Conservation (phyloP, 2,797 vertebrate genomes). For the Sylvilagus floridanus region DNA sequence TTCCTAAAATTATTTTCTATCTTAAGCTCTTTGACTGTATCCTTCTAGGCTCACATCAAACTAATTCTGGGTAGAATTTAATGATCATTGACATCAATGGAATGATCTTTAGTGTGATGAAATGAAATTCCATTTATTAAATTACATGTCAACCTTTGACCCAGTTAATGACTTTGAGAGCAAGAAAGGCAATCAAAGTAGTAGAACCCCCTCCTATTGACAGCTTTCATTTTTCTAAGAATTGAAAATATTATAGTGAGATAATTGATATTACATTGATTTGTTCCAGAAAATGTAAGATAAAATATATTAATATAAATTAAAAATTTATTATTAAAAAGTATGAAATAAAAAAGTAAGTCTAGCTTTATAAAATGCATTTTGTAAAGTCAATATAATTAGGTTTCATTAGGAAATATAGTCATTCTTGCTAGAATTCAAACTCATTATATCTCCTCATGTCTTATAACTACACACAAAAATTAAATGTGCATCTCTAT, state of each 20-base stretch:
- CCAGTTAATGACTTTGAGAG: constrained; percentile 57
- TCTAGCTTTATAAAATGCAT: background rate
- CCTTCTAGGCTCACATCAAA: constrained; percentile 59
- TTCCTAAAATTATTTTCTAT: constrained; percentile 38
- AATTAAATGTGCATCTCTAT: background rate
- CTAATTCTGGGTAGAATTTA: constrained; percentile 53
- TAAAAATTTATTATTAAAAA: constrained; percentile 1
- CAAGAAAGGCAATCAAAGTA: background rate
- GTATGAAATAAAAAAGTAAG: background rate
- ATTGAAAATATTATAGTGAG: background rate
- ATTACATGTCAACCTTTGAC: constrained; percentile 63
- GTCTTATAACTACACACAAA: background rate
- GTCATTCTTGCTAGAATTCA: background rate
- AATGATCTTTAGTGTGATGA: constrained; percentile 5
- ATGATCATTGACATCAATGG: constrained; percentile 51
- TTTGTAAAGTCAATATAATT: constrained; percentile 4
- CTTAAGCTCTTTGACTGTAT: background rate
- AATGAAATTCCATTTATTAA: constrained; percentile 63
- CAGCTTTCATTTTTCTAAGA: background rate
- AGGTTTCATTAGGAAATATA: background rate
- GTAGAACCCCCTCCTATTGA: background rate
- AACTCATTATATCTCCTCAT: background rate
- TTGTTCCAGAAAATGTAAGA: background rate
- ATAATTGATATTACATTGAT: background rate
- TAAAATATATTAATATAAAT: background rate